Percentiles rank a stretch among this genome's conserved stretches.
Evolutionary conservation across 2,113 vertebrate species (phyloP).

Genomic region (Gymnogyps californianus): DNA sequence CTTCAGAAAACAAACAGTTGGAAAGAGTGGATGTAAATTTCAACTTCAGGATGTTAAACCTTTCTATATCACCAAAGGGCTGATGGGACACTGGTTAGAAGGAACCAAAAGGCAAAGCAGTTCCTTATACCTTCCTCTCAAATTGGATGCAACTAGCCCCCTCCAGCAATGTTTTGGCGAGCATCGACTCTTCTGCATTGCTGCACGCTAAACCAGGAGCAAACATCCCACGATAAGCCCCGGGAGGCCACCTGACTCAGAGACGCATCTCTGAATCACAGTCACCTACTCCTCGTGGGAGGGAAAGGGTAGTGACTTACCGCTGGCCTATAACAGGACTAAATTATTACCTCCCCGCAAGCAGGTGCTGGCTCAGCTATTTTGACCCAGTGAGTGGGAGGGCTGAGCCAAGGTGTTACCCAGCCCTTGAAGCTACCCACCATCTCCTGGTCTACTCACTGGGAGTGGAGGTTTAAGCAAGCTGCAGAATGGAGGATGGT

Average conservation of each 20-base stretch:
- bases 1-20: neutral
- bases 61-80: neutral
- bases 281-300: constrained; percentile 37
- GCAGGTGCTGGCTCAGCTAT: constrained; percentile 35
- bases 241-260: constrained; percentile 39
- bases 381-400: neutral
- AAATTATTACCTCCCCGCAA: neutral
- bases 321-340: neutral
- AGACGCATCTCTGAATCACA: constrained; percentile 32
- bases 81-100: neutral
- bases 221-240: neutral
- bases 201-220: neutral
- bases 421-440: constrained; percentile 1
- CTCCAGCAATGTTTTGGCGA: neutral
- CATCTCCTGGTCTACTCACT: neutral
- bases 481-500: neutral
- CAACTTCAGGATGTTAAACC: neutral
- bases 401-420: constrained; percentile 20
- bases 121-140: neutral
- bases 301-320: neutral
- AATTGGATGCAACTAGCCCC: neutral
- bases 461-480: neutral
- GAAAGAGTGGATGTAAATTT: neutral
- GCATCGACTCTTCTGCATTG: neutral
- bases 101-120: neutral